Evolutionary conservation across 1,140 invertebrate species (phyloP).

Genomic region (Lepidotrigona ventralis): DNA sequence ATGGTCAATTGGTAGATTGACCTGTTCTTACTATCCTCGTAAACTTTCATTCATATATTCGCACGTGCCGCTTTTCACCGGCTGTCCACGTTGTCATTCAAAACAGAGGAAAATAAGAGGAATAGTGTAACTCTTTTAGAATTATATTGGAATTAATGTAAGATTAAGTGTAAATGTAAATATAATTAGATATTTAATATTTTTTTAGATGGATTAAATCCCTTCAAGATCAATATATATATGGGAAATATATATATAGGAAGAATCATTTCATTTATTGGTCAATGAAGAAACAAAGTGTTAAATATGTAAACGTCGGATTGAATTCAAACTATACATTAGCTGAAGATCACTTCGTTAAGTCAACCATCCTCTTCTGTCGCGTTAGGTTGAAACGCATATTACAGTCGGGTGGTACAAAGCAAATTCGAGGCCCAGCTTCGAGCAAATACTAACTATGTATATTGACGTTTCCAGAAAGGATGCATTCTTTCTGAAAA

Average conservation of each 20-base stretch:
- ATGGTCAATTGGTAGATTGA: conserved; percentile 76
- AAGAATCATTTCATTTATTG: not conserved
- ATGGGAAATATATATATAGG: too few relatives aligned
- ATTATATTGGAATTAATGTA: not conserved
- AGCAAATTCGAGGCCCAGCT: conserved; percentile 38
- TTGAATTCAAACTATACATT: not conserved
- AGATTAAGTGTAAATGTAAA: not conserved
- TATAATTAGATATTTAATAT: not conserved
- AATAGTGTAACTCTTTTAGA: not conserved
- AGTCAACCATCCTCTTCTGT: conserved; percentile 41
- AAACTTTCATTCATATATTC: conserved; percentile 75
- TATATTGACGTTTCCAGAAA: conserved; percentile 9
- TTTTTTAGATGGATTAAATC: not conserved
- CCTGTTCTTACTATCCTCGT: conserved; percentile 75
- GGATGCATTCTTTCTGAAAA: conserved; percentile 13
- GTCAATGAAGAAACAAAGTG: not conserved
- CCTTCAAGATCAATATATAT: too few relatives aligned
- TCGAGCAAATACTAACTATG: conserved; percentile 20
- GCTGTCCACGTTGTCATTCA: conserved; percentile 15
- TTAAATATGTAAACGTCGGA: not conserved
- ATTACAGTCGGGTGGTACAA: not conserved
- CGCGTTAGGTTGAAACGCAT: not conserved
- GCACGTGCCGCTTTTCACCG: conserved; percentile 66
- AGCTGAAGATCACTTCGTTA: conserved; percentile 10
- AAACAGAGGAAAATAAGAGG: not conserved